A percentile compares a stretch with the other conserved stretches of the same genome.
Conservation (phyloP, 2,888 invertebrate genomes). For the Epirrita christyi region DNA sequence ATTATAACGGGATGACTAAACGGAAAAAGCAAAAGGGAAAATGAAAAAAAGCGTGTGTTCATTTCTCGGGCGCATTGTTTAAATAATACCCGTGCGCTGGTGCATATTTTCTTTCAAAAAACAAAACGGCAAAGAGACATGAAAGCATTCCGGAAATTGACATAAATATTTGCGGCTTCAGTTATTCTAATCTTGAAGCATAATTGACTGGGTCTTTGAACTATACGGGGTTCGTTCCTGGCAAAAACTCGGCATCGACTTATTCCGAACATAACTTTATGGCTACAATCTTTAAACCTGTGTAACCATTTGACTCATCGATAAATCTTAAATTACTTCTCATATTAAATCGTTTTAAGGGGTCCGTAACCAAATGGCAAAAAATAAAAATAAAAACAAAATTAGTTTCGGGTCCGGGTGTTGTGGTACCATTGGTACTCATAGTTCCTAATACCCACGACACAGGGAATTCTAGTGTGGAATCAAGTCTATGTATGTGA, state of each 20-base stretch:
- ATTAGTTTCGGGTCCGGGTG: no score
- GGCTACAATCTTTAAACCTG: no score
- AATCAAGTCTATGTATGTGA: no score
- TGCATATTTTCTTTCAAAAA: constrained; percentile 15
- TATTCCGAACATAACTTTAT: not conserved
- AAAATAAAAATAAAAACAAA: no score
- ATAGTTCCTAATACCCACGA: no score
- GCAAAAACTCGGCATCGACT: not conserved
- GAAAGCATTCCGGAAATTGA: constrained; percentile 31
- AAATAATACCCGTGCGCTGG: constrained; percentile 2
- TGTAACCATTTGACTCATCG: no score
- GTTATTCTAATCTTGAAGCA: constrained; percentile 23
- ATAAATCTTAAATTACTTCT: no score
- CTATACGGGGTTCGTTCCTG: constrained; percentile 9
- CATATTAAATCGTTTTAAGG: no score
- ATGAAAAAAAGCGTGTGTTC: constrained; percentile 16
- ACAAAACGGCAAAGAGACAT: constrained; percentile 28
- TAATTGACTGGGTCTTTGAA: constrained; percentile 26
- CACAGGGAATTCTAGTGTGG: no score
- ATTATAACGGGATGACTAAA: constrained; percentile 31
- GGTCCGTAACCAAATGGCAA: no score
- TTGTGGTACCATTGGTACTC: no score
- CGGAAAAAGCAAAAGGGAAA: constrained; percentile 22
- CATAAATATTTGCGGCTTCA: constrained; percentile 32
- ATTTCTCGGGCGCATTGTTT: constrained; percentile 25